Percentiles rank a stretch among this genome's conserved stretches.
Evolutionary conservation across 2,888 invertebrate genomes (phyloP).

Genomic region (Tortricodes alternella): DNA sequence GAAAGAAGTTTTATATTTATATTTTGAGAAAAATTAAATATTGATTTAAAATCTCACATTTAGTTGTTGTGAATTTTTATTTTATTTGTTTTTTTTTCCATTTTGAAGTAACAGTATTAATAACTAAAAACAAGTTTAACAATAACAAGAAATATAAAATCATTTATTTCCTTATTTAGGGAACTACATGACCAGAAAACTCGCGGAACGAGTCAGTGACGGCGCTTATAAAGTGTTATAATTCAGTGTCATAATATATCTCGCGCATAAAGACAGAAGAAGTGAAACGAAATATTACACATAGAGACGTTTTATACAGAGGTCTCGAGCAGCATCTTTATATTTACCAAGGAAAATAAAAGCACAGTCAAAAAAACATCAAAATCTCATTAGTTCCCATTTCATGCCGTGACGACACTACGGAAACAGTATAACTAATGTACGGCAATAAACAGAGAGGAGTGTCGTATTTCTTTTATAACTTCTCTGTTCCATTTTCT

Average conservation of each 20-base stretch:
- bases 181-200: not conserved
- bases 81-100: no score
- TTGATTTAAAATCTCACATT: no score
- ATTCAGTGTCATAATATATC: constrained; percentile 1
- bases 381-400: constrained; percentile 83
- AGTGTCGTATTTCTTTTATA: constrained; percentile 81
- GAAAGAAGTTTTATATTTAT: no score
- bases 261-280: constrained; percentile 12
- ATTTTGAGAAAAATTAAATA: no score
- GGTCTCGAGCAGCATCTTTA: constrained; percentile 55
- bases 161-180: not conserved
- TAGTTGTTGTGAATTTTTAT: no score
- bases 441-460: constrained; percentile 79
- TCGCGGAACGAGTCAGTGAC: not conserved
- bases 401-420: constrained; percentile 81
- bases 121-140: no score
- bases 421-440: constrained; percentile 83
- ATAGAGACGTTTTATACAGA: constrained; percentile 50
- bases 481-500: constrained; percentile 76
- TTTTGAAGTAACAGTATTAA: no score
- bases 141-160: not conserved
- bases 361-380: constrained; percentile 83
- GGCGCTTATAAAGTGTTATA: not conserved
- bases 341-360: constrained; percentile 73
- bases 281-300: constrained; percentile 45